Percentiles rank a stretch among this genome's conserved stretches.
These are phyloP conservation scores for Sepioteuthis lessoniana DNA, from an alignment of 2,888 invertebrate genomes.

Conservation along the genomic window DNA sequence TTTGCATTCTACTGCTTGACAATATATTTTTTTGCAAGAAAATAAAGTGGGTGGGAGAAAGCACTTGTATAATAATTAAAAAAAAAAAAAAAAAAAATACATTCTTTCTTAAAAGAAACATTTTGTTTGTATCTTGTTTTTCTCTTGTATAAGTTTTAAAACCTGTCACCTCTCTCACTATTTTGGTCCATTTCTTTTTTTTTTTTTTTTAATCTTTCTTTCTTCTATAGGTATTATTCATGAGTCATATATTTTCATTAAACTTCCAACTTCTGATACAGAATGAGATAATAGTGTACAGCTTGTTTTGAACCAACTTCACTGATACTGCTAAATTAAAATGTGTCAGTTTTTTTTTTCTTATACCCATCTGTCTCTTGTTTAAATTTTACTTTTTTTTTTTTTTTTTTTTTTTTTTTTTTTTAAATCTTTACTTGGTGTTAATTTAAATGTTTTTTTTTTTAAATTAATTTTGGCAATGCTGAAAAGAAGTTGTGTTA, in stretches of 20 bases:
- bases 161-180: neutral
- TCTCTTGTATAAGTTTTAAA: neutral
- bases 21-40: neutral
- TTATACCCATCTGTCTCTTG: neutral
- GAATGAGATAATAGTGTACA: neutral
- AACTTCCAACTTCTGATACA: constrained; percentile 6
- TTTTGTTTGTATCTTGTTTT: neutral
- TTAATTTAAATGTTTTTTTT: neutral
- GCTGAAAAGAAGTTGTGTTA: neutral
- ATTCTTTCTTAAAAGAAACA: neutral
- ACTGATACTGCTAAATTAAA: constrained; percentile 21
- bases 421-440: neutral
- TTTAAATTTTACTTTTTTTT: neutral
- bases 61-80: neutral
- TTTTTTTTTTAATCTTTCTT: neutral
- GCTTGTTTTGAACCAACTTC: constrained; percentile 24
- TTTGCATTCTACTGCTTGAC: constrained; percentile 6
- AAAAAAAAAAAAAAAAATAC: neutral
- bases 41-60: neutral
- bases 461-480: constrained; percentile 33
- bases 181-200: constrained; percentile 8
- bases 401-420: neutral
- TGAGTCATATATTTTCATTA: neutral
- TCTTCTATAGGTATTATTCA: neutral
- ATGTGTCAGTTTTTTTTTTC: neutral